Percentiles rank a stretch among this genome's conserved stretches.
Conservation (phyloP, 1,140 invertebrate genomes). For the Plutomurus gul region DNA sequence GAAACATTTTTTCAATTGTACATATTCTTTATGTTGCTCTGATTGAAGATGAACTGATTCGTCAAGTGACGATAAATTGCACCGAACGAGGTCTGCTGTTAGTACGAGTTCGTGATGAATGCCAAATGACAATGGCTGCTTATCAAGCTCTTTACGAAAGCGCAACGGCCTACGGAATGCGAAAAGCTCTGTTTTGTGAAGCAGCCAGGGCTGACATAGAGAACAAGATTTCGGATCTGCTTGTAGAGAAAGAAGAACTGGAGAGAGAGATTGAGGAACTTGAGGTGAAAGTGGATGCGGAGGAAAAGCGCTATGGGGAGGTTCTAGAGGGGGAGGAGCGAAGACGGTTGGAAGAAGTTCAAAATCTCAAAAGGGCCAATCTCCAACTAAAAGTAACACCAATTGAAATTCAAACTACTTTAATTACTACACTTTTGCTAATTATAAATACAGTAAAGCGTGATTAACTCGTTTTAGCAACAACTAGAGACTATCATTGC, state of each 20-base stretch:
- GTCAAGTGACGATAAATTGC: conserved; percentile 96
- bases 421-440: neutral
- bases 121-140: conserved; percentile 92
- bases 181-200: conserved; percentile 79
- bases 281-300: conserved; percentile 79
- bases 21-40: conserved; percentile 5
- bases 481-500: conserved; percentile 12
- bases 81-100: conserved; percentile 91
- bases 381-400: conserved; percentile 81
- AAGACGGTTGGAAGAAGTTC: conserved; percentile 88
- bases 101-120: conserved; percentile 89
- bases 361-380: conserved; percentile 90
- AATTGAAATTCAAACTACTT: neutral
- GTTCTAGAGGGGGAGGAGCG: conserved; percentile 84
- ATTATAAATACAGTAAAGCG: neutral
- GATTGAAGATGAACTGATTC: conserved; percentile 81
- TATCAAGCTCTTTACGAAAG: conserved; percentile 95
- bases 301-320: conserved; percentile 80
- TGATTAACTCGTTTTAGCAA: neutral
- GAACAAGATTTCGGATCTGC: conserved; percentile 65
- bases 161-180: conserved; percentile 95
- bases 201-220: conserved; percentile 74
- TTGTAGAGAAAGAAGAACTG: conserved; percentile 71
- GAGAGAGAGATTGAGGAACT: conserved; percentile 79
- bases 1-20: neutral